Base-by-base conservation (phyloP, 1,140 invertebrate genomes). In the Dufourea novaeangliae region DNA sequence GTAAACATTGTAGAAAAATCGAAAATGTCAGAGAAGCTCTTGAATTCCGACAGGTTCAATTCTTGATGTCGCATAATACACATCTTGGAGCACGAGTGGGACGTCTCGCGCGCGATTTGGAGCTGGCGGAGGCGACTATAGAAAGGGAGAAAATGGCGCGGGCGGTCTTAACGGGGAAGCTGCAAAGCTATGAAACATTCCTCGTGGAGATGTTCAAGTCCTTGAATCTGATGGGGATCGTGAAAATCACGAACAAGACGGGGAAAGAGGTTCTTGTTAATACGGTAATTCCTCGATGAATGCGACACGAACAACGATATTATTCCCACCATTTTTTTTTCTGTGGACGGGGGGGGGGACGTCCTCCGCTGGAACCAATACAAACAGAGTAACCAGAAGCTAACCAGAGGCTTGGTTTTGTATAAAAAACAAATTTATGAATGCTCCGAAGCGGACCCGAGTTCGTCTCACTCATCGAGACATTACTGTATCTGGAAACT, bases 201-300 rank as follows among this genome's bases (percentile, higher is more conserved):
- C 20, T 66, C 5, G 34, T 22, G 14, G 20, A 74, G 54, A 64
- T 74, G 32, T 56, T 64, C 17, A 54, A n/a, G 20, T 14, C n/a
- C 11, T 39, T 74, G 34, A 62, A 37, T 14, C 1, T 34, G 0
- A 46, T 0, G 4, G 69, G 39, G 2, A n/a, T 46, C 3, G 41
- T 27, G 1, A 62, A 50, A 10, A 50, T 72, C 8, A 29, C 6
- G 22, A 41, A 72, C 22, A 37, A 46, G 7, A 10, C 8, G 1
- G 41, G 29, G 0, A 34, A 20, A 14, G n/a, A 72, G 69, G 69
- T 52, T 72, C n/a, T n/a, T n/a, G n/a, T n/a, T n/a, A n/a, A n/a
- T n/a, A n/a, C n/a, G n/a, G n/a, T n/a, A n/a, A n/a, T n/a, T n/a
- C n/a, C n/a, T n/a, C n/a, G n/a, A n/a, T n/a, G n/a, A n/a, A n/a